Evolutionary conservation across 2,113 vertebrate species (phyloP).

Genomic region (Mus musculus): DNA sequence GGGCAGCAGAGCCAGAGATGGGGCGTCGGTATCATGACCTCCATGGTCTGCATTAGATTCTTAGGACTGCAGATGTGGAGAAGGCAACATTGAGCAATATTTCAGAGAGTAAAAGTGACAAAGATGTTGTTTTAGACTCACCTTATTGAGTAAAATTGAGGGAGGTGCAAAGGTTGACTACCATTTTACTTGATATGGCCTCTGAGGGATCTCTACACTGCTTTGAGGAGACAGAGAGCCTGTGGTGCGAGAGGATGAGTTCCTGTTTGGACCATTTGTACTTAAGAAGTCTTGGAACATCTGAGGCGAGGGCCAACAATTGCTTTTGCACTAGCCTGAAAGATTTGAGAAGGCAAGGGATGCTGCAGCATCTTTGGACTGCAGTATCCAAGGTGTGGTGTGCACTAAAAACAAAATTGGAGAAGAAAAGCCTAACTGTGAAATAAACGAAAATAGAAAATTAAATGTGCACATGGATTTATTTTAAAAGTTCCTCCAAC

Average conservation of each 20-base stretch:
- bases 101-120: constrained; percentile 22
- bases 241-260: neutral
- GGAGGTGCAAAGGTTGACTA: neutral
- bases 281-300: neutral
- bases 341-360: neutral
- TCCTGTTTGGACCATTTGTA: neutral
- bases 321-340: neutral
- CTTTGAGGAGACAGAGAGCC: neutral
- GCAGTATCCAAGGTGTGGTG: neutral
- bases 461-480: neutral
- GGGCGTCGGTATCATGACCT: neutral
- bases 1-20: neutral
- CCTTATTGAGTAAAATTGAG: neutral
- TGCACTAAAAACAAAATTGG: neutral
- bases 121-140: neutral
- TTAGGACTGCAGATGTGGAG: neutral
- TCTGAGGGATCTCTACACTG: constrained; percentile 6
- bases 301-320: neutral
- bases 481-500: constrained; percentile 1
- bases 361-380: neutral
- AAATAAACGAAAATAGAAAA: constrained; percentile 44
- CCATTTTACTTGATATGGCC: neutral
- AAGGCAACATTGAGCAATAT: neutral
- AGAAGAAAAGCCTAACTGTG: neutral
- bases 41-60: neutral